Conservation (phyloP, 2,888 invertebrate genomes). For the Torymus tubicola region DNA sequence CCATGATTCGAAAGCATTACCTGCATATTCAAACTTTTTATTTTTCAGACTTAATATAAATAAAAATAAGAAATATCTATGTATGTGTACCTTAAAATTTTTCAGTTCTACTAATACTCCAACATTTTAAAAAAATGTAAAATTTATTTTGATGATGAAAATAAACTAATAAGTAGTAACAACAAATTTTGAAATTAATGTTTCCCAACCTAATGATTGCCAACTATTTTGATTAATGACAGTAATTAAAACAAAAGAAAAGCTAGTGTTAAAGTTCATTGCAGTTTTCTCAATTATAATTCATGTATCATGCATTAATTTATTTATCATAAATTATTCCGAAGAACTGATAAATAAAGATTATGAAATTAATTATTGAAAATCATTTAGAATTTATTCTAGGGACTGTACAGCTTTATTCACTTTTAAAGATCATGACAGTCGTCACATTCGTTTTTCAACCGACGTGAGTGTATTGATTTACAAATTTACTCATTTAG, state of each 20-base stretch:
- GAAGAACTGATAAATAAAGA: slow-evolving; percentile 41
- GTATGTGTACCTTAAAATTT: too few relatives aligned
- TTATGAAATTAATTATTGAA: slow-evolving; percentile 26
- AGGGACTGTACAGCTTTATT: slow-evolving; percentile 51
- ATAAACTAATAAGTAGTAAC: too few relatives aligned
- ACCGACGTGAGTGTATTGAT: slow-evolving; percentile 33
- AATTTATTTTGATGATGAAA: too few relatives aligned
- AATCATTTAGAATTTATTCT: slow-evolving; percentile 57
- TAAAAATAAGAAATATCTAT: background rate
- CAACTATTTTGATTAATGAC: too few relatives aligned
- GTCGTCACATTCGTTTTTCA: slow-evolving; percentile 33
- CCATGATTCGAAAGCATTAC: slow-evolving; percentile 24
- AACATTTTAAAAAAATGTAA: too few relatives aligned
- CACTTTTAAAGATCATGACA: slow-evolving; percentile 39
- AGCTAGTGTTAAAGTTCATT: background rate
- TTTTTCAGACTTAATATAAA: background rate
- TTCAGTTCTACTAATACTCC: too few relatives aligned
- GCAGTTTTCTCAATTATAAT: background rate
- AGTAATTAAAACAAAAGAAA: too few relatives aligned
- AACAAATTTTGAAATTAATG: too few relatives aligned
- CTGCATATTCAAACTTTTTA: background rate
- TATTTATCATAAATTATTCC: slow-evolving; percentile 43
- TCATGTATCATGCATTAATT: background rate
- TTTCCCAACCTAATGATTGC: too few relatives aligned
- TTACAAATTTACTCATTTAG: slow-evolving; percentile 43